A percentile compares a stretch with the other conserved stretches of the same genome.
Evolutionary conservation across 1,140 invertebrate species (phyloP).

Genomic region (Trissolcus basalis): DNA sequence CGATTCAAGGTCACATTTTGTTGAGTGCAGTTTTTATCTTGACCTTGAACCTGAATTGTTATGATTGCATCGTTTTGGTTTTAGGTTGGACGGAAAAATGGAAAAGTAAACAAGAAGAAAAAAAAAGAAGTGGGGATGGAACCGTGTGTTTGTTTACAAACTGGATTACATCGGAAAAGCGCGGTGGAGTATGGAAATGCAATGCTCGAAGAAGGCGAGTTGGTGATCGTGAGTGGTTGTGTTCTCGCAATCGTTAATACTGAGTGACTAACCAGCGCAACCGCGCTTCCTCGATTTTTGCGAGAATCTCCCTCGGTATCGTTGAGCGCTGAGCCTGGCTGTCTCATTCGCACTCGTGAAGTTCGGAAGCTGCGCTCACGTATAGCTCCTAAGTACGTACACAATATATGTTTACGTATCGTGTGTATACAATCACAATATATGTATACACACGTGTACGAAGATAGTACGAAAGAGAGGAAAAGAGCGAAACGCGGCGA

Average conservation of each 20-base stretch:
- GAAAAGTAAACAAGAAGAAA: no score
- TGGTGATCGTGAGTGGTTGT: no score
- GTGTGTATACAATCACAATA: constrained; percentile 46
- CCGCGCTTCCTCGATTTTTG: constrained; percentile 27
- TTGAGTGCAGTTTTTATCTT: no score
- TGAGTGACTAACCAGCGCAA: constrained; percentile 36
- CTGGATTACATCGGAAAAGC: no score
- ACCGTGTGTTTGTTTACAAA: no score
- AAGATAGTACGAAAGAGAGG: constrained; percentile 31
- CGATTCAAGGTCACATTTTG: no score
- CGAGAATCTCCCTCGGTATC: constrained; percentile 12
- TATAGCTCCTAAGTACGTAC: constrained; percentile 32
- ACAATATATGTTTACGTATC: constrained; percentile 49
- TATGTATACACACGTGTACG: constrained; percentile 45
- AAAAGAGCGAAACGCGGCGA: neutral
- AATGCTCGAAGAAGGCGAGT: no score
- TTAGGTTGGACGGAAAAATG: no score
- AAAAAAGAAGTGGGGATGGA: no score
- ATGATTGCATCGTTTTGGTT: no score
- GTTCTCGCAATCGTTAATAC: constrained; percentile 6
- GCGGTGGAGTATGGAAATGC: no score
- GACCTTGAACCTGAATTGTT: no score
- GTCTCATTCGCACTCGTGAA: neutral
- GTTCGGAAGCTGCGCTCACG: constrained; percentile 39
- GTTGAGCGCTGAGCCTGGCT: neutral